These are phyloP conservation scores for Pelecanus crispus DNA, from an alignment of 2,113 vertebrate genomes.

Conservation along the genomic window DNA sequence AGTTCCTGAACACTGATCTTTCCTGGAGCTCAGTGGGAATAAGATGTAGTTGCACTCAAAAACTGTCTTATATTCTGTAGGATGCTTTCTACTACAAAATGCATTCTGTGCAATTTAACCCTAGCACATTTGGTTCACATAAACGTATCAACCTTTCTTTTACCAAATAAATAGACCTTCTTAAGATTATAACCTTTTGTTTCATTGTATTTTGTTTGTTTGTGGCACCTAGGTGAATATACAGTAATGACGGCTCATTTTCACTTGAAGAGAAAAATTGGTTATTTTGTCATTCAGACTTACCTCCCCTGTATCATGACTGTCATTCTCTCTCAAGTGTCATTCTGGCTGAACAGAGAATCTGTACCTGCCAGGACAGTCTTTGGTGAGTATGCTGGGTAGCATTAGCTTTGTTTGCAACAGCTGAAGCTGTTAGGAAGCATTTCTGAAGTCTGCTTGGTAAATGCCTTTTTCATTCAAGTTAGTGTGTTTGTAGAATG, in stretches of 20 bases:
- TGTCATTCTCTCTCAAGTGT: conserved; percentile 98
- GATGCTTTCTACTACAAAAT: not conserved
- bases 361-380: conserved; percentile 97
- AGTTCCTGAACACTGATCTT: not conserved
- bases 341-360: conserved; percentile 98
- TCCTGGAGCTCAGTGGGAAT: not conserved
- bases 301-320: conserved; percentile 99
- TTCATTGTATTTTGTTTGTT: conserved; percentile 37
- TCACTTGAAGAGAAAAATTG: conserved; percentile 98
- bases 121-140: not conserved
- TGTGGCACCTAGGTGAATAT: conserved; percentile 85
- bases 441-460: not conserved
- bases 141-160: not conserved
- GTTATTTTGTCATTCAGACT: conserved; percentile 99
- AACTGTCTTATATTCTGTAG: not conserved
- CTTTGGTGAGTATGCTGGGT: conserved; percentile 83
- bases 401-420: not conserved
- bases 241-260: conserved; percentile 99
- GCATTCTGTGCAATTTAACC: not conserved
- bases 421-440: not conserved
- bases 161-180: not conserved
- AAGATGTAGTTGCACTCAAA: not conserved
- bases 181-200: not conserved
- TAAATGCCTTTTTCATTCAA: not conserved
- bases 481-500: not conserved